Evolutionary conservation across 2,888 invertebrate genomes (phyloP).

Genomic region (Nudaria mundana): DNA sequence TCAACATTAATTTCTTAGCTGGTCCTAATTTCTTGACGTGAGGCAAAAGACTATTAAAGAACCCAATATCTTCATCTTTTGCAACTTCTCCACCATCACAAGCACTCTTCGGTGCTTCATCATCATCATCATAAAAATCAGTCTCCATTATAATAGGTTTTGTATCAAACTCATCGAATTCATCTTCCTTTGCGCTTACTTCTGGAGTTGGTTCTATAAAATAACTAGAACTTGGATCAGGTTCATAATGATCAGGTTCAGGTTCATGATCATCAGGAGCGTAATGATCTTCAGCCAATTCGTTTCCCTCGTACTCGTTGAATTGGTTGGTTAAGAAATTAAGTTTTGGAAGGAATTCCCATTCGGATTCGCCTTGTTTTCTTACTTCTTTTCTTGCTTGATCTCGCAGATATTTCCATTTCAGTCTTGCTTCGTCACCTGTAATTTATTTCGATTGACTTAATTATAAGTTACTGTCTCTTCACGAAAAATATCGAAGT

Average conservation of each 20-base stretch:
- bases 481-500: too few relatives aligned
- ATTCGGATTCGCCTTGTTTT: conserved; percentile 66
- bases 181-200: conserved; percentile 59
- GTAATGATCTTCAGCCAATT: conserved; percentile 46
- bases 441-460: too few relatives aligned
- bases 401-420: conserved; percentile 74
- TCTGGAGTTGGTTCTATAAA: conserved; percentile 45
- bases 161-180: conserved; percentile 73
- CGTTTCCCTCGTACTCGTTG: conserved; percentile 65
- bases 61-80: conserved; percentile 72
- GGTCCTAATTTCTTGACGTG: conserved; percentile 72
- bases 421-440: conserved; percentile 73
- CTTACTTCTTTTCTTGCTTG: conserved; percentile 72
- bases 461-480: too few relatives aligned
- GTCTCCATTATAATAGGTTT: conserved; percentile 74
- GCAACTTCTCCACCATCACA: conserved; percentile 34
- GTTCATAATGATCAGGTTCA: conserved; percentile 34
- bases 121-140: conserved; percentile 73
- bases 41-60: conserved; percentile 71
- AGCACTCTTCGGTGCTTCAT: conserved; percentile 54
- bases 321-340: conserved; percentile 71
- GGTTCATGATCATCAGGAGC: conserved; percentile 30
- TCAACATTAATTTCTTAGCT: conserved; percentile 70
- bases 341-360: conserved; percentile 66
- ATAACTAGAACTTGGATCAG: conserved; percentile 50